Base-by-base conservation (phyloP, 2,797 vertebrate species). In the Macrochelys suwanniensis region DNA sequence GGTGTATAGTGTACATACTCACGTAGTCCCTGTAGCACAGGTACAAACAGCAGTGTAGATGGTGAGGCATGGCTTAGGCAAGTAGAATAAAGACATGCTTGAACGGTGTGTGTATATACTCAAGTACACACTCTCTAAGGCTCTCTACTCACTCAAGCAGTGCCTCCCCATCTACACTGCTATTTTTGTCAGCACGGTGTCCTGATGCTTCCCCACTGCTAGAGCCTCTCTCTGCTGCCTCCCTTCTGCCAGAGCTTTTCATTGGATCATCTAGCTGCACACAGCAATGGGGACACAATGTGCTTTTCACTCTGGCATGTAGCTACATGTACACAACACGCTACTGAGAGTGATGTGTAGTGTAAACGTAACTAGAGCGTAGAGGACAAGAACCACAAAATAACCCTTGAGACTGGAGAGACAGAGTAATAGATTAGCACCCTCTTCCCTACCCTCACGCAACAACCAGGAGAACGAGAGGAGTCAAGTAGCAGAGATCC, bases 331-430 rank as follows among this genome's bases (percentile, higher is more conserved):
- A 71, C 68, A 37, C 65, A 42, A 71, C 19, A 42, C 19, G 2
- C n/a, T 71, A 19, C n/a, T 71, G 65, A 71, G 42, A 37, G n/a
- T 42, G 21, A 23, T 71, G 37, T 42, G 21, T 37, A 68, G n/a
- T 37, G n/a, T 71, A 71, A 71, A 71, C 5, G 5, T 71, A 71
- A 37, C 19, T 10, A 65, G 7, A n/a, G 31, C n/a, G 61, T 5
- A 37, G n/a, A 71, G 10, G 65, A 23, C 68, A 71, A 42, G 10
- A 71, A 37, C 10, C 37, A n/a, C n/a, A 42, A 42, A 71, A 25
- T 23, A 37, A 57, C 1, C 1, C 12, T n/a, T 7, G 28, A 61
- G 31, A 2, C 61, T 80, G 31, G 16, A 74, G 0, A 0, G 33
- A 15, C 51, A 81, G 84, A 76, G 31, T 25, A 68, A 91, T 25